Evolutionary conservation across 1,140 invertebrate species (phyloP), one percentile per base, ranked within the genome.

Genomic region (Brachystomella parvula): DNA sequence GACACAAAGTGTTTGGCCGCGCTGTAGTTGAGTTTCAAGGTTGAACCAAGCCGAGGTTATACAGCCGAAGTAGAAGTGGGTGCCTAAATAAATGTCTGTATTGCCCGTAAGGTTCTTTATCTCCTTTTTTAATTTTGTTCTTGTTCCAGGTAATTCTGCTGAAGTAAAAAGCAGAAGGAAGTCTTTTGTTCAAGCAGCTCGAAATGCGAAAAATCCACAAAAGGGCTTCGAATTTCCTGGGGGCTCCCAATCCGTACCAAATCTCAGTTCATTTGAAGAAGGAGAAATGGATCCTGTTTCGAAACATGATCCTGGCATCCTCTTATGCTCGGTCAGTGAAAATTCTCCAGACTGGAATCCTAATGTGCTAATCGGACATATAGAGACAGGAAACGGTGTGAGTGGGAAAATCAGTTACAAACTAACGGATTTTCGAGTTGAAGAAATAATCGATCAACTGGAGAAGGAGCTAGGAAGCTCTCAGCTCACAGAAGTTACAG

Each of bases 361-460:
- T 53, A 68, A 72, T 61, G 64, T 72, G 17, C 63, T 69, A 3
- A 66, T 72, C 49, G 71, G 68, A 9, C 65, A 62, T 56, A 62
- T 67, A 35, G 65, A 65, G 59, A 26, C 32, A 9, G 60, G 60
- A 15, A 57, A 66, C 21, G 35, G 21, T 29, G 31, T 28, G 21
- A 35, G 47, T 49, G 60, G 29, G 15, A 63, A 47, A 2, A 32
- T 39, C 15, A 12, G 47, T n/a, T 30, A 70, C 24, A 65, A 44
- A 47, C 57, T 60, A 15, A 30, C 74, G 63, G 75, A 75, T 47
- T 70, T 78, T 19, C 71, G 64, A 12, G 75, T 75, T 26, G 76
- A 76, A 66, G 76, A 78, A 57, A 72, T 78, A 15, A 78, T 78
- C 67, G 77, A 78, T 68, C 75, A 76, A 59, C 66, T 78, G 26